Evolutionary conservation across 2,113 vertebrate species (phyloP).

Genomic region (Craseonycteris thonglongyai): DNA sequence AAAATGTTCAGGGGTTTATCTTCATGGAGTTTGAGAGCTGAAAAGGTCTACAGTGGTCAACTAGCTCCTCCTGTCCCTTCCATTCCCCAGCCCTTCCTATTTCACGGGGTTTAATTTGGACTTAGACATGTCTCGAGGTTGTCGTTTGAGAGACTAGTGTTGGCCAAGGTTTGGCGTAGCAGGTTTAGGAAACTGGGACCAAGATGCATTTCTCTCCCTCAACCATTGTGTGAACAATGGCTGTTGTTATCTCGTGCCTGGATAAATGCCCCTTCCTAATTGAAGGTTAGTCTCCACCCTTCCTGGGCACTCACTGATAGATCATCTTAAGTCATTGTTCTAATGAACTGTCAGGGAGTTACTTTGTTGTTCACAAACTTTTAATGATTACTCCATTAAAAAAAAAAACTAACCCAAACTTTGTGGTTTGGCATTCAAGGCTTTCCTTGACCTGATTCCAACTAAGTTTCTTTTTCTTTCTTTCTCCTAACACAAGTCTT

Average conservation of each 20-base stretch:
- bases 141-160: background rate
- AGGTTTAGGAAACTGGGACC: background rate
- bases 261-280: background rate
- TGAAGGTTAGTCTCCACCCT: background rate
- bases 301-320: background rate
- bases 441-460: slow-evolving; percentile 19
- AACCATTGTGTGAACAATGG: rapidly evolving
- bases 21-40: background rate
- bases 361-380: slow-evolving; percentile 33
- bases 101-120: background rate
- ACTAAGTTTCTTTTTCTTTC: background rate
- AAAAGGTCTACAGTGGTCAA: background rate
- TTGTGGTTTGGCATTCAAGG: background rate
- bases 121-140: background rate
- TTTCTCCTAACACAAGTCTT: background rate
- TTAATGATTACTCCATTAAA: background rate
- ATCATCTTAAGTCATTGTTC: background rate
- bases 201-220: rapidly evolving
- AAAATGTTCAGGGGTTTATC: background rate
- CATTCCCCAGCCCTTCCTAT: background rate
- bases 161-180: no score
- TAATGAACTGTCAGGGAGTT: background rate
- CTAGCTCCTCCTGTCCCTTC: background rate
- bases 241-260: background rate
- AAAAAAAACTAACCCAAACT: background rate